phyloP scores from a whole-genome alignment of 1,140 invertebrate genomes.

The Globodera ellingtonae region DNA sequence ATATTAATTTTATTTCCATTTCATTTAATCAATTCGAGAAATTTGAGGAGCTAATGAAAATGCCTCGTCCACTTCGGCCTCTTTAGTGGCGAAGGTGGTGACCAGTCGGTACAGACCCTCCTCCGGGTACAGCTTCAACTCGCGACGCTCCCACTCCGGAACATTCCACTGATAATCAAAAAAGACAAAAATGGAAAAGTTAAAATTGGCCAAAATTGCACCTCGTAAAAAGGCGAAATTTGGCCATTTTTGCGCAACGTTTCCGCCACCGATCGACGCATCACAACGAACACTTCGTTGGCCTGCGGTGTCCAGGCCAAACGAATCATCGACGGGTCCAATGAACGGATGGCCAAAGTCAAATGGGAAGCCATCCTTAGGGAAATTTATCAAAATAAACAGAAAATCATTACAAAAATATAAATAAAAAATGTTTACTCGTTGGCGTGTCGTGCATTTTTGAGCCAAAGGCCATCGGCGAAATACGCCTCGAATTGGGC shows the following conservation, averaged over 20 bases:
- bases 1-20: too few species aligned
- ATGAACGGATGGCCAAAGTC: constrained; percentile 3
- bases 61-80: constrained; percentile 22
- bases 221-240: constrained; percentile 29
- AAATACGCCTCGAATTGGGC: constrained; percentile 40
- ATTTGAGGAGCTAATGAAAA: neutral
- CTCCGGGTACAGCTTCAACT: constrained; percentile 15
- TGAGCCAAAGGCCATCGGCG: constrained; percentile 24
- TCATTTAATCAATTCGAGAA: neutral
- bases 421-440: constrained; percentile 11
- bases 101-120: constrained; percentile 33
- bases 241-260: constrained; percentile 1
- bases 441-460: constrained; percentile 32
- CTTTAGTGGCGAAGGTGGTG: constrained; percentile 29
- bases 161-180: constrained; percentile 20
- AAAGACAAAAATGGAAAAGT: neutral
- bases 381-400: too few species aligned
- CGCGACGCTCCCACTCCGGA: constrained; percentile 14
- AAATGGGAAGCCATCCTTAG: constrained; percentile 21
- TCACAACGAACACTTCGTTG: constrained; percentile 38
- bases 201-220: neutral
- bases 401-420: constrained; percentile 3
- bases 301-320: constrained; percentile 27
- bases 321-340: constrained; percentile 9
- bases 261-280: constrained; percentile 21